A percentile compares a stretch with the other conserved stretches of the same genome.
Conservation (phyloP, 2,888 invertebrate genomes). For the Abrostola triplasia region DNA sequence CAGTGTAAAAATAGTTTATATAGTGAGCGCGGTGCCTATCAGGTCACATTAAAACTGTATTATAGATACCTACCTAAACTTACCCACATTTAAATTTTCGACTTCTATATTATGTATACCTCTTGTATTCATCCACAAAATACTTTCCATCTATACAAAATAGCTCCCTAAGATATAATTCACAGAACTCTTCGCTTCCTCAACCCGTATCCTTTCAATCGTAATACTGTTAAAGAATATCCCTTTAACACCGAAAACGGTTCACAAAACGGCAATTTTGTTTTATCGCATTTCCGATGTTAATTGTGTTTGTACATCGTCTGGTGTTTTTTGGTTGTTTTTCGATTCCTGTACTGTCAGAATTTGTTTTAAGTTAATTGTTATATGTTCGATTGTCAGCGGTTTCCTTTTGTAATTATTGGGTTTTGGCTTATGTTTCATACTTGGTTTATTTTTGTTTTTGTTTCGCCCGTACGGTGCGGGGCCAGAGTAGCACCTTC, state of each 20-base stretch:
- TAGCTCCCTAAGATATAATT: no score
- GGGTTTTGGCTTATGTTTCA: neutral
- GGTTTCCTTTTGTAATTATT: slow-evolving; percentile 24
- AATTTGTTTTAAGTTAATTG: slow-evolving; percentile 47
- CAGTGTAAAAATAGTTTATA: no score
- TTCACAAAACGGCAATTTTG: slow-evolving; percentile 22
- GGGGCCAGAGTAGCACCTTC: no score
- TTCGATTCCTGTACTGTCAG: slow-evolving; percentile 34
- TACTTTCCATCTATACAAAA: no score
- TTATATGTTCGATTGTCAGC: slow-evolving; percentile 20
- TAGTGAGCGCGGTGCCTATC: no score
- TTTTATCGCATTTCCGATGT: slow-evolving; percentile 30
- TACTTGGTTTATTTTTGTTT: no score
- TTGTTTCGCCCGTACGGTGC: no score
- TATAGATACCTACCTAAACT: no score
- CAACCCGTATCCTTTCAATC: slow-evolving; percentile 50
- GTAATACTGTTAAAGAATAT: slow-evolving; percentile 49
- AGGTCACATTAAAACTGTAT: no score
- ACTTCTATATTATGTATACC: no score
- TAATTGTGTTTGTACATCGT: slow-evolving; percentile 39
- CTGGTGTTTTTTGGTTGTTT: slow-evolving; percentile 18
- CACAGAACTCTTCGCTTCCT: neutral
- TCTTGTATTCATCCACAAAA: no score
- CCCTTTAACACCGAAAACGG: slow-evolving; percentile 13
- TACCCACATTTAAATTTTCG: no score